Base-by-base conservation (phyloP, 2,797 vertebrate species). In the Pogoniulus pusillus region DNA sequence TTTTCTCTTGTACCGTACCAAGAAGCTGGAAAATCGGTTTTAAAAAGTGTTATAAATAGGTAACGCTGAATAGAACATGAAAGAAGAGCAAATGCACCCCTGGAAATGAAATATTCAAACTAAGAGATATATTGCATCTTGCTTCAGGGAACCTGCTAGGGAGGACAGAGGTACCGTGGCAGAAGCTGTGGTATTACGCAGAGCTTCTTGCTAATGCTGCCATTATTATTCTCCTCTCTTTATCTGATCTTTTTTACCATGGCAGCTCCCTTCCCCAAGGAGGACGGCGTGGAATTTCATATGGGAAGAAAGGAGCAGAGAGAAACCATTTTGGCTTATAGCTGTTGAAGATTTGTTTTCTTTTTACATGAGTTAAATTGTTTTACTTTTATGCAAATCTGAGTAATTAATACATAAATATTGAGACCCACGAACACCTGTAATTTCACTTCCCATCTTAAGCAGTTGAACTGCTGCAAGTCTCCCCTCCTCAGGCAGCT, bases 31-130 rank as follows among this genome's bases (percentile, higher is more conserved):
- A 94, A 95, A 95, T 95, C 27, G 0, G 26, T 82, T 93, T 93
- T 84, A 43, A 91, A 82, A 89, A 73, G 81, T 54, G 82, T 83
- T 85, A 82, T 91, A 94, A 95, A 93, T 86, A 93, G 91, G 91
- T 78, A 94, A 93, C 35, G 32, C 90, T 93, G 93, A 93, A 91
- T 94, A 77, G 69, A 93, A 95, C 91, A 96, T 85, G 91, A 95
- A 93, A 95, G 95, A 72, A 91, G 94, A 95, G 89, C 80, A 90
- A 80, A 79, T n/a, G 85, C 84, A 93, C 20, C 49, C 41, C 92
- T 91, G 85, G 55, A 95, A 96, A 94, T 64, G 66, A 91, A 95
- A 95, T 89, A 94, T 90, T 95, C 94, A 90, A 78, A 91, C 82
- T 80, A 66, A 64, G 72, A 91, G 86, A 85, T 78, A 87, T 89